Conservation (phyloP, 64 coral and sea anemone species). For the Montipora capricornis region DNA sequence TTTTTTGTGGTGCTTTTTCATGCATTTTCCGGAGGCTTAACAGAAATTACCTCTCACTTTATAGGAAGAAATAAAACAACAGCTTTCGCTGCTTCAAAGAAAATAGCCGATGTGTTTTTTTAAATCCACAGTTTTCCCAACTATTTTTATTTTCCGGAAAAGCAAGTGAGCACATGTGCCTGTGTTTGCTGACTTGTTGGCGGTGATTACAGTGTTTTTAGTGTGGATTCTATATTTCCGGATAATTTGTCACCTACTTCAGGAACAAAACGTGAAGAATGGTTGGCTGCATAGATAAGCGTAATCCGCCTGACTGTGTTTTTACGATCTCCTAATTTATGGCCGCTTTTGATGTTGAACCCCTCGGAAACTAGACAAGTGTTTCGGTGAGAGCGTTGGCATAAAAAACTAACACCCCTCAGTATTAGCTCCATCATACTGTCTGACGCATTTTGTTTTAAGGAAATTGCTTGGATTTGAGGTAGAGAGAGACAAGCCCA, state of each 20-base stretch:
- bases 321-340: constrained; percentile 70
- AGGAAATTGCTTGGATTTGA: neutral
- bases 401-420: neutral
- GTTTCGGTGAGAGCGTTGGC: neutral
- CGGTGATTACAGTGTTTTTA: constrained; percentile 60
- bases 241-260: constrained; percentile 85
- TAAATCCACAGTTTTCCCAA: neutral
- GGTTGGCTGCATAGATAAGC: constrained; percentile 70
- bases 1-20: neutral
- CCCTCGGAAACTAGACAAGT: constrained; percentile 25
- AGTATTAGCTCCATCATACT: neutral
- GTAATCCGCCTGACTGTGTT: constrained; percentile 63
- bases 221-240: constrained; percentile 83
- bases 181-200: constrained; percentile 40
- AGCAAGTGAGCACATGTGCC: constrained; percentile 40
- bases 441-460: neutral
- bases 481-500: neutral
- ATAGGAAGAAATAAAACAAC: neutral
- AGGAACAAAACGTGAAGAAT: constrained; percentile 74
- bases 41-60: neutral
- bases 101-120: constrained; percentile 14
- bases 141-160: neutral
- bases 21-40: neutral
- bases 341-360: constrained; percentile 81
- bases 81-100: constrained; percentile 16